phyloP scores from a whole-genome alignment of 92 coral and sea anemone species.

The Siderastrea radians region DNA sequence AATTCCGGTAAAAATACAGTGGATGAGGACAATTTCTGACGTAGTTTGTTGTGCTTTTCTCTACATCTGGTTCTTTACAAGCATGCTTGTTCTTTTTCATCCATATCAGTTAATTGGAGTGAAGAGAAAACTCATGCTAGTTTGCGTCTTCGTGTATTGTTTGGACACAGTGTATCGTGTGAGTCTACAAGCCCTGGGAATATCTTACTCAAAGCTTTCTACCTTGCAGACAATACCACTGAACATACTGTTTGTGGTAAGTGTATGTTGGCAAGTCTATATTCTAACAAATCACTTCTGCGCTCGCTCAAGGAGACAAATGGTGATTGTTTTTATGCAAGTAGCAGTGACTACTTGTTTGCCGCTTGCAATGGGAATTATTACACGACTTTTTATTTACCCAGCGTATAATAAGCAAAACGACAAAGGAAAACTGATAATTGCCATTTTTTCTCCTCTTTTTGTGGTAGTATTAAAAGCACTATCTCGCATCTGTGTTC shows the following conservation, averaged over 20 bases:
- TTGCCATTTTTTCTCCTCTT: conserved; percentile 16
- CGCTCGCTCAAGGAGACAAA: not conserved
- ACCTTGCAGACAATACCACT: not conserved
- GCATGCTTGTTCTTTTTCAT: not conserved
- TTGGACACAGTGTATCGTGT: not conserved
- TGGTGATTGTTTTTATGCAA: not conserved
- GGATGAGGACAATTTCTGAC: not conserved
- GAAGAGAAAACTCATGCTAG: not conserved
- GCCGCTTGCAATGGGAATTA: not conserved
- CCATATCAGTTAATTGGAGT: conserved; percentile 1
- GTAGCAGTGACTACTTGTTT: not conserved
- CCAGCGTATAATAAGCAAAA: not conserved
- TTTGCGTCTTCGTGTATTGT: not conserved
- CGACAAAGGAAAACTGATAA: not conserved
- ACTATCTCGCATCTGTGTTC: conserved; percentile 20
- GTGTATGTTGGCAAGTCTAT: not conserved
- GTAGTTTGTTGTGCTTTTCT: not conserved
- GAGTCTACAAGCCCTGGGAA: not conserved
- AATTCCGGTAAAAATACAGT: not conserved
- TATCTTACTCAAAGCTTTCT: not conserved
- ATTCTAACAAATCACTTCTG: not conserved
- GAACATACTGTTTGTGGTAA: not conserved
- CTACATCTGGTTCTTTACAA: not conserved
- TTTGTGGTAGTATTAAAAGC: not conserved
- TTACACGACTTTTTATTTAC: not conserved